Evolutionary conservation across 2,888 invertebrate genomes (phyloP).

Genomic region (Frankliniella fusca): DNA sequence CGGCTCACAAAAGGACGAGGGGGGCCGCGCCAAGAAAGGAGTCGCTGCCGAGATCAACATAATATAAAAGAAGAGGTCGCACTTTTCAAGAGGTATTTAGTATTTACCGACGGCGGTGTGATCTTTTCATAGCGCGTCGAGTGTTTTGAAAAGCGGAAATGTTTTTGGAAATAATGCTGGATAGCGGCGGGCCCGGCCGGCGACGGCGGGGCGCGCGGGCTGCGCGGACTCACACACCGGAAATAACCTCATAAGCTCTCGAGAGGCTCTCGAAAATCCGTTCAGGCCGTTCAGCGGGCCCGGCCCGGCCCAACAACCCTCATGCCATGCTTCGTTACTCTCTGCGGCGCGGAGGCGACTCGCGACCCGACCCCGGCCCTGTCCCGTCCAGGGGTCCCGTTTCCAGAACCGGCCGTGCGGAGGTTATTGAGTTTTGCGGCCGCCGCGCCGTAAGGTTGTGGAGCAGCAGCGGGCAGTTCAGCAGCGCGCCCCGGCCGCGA

Average conservation of each 20-base stretch:
- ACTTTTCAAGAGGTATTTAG: neutral
- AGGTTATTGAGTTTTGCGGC: neutral
- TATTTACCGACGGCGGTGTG: neutral
- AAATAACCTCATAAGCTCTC: slow-evolving; percentile 5
- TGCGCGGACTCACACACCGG: neutral
- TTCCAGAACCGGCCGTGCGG: slow-evolving; percentile 19
- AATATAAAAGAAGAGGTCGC: neutral
- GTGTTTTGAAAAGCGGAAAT: slow-evolving; percentile 26
- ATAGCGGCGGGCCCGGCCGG: neutral
- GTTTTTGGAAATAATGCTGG: slow-evolving; percentile 12
- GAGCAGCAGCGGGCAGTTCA: neutral
- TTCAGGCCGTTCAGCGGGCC: neutral
- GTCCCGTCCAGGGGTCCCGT: neutral
- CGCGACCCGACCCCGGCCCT: neutral
- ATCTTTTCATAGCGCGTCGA: neutral
- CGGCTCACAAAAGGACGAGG: neutral
- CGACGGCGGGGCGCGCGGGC: neutral
- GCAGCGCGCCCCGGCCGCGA: neutral
- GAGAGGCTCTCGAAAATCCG: slow-evolving; percentile 10
- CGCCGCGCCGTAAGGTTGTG: neutral
- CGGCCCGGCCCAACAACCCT: too few relatives aligned
- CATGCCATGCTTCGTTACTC: too few relatives aligned
- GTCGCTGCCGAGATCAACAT: neutral
- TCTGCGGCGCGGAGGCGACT: too few relatives aligned
- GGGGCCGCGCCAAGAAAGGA: neutral